phyloP scores from a whole-genome alignment of 2,113 vertebrate genomes.

The Arvicanthis niloticus region DNA sequence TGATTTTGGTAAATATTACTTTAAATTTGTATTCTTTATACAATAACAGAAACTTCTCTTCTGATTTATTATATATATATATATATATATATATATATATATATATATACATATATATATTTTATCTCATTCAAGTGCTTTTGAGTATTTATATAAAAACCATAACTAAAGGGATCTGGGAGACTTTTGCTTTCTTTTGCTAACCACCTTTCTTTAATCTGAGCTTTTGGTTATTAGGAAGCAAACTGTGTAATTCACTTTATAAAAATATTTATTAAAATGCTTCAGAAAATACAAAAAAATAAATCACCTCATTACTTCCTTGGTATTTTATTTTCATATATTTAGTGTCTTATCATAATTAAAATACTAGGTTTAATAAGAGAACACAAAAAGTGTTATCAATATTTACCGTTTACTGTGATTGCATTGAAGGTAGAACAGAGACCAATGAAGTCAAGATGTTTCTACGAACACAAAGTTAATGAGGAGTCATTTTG shows the following conservation, averaged over 20 bases:
- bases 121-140: background rate
- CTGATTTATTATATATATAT: background rate
- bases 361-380: background rate
- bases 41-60: background rate
- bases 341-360: background rate
- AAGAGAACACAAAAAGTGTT: background rate
- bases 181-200: background rate
- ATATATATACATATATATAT: too few species aligned
- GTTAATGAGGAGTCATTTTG: background rate
- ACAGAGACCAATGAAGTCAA: background rate
- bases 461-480: background rate
- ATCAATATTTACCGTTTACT: background rate
- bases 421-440: background rate
- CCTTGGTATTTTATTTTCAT: background rate
- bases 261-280: slow-evolving; percentile 52
- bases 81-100: too few species aligned
- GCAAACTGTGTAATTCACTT: slow-evolving; percentile 22
- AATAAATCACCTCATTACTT: background rate
- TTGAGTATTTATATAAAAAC: background rate
- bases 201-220: slow-evolving; percentile 33
- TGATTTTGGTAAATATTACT: slow-evolving; percentile 40
- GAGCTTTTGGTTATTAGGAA: background rate
- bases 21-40: slow-evolving; percentile 16
- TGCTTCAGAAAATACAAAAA: slow-evolving; percentile 13
- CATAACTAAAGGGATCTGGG: background rate